These are phyloP conservation scores for Watsonalla cultraria DNA, from an alignment of 2,888 invertebrate genomes.

Conservation along the genomic window DNA sequence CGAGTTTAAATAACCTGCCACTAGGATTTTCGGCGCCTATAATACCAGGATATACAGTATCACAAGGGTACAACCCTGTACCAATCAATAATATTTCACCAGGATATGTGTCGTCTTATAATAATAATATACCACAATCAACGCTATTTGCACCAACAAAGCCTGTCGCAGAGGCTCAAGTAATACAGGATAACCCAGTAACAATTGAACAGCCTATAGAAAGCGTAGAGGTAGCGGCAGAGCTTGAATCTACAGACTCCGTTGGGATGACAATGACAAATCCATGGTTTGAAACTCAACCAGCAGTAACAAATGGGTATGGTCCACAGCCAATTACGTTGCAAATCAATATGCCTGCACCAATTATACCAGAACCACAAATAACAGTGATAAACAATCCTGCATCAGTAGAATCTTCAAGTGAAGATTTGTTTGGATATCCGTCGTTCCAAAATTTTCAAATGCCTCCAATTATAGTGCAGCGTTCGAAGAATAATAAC, in stretches of 20 bases:
- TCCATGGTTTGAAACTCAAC: background rate
- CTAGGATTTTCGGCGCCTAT: background rate
- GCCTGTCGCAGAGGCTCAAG: background rate
- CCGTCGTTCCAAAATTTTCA: background rate
- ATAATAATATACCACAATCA: background rate
- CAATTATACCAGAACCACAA: conserved; percentile 28
- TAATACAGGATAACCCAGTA: too few relatives aligned
- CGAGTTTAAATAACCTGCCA: background rate
- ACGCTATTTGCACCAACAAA: background rate
- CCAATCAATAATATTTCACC: too few relatives aligned
- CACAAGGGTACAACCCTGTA: background rate
- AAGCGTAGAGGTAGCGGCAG: too few relatives aligned
- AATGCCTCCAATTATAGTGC: conserved; percentile 33
- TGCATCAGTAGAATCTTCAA: conserved; percentile 8
- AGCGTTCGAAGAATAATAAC: conserved; percentile 27
- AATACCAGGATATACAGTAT: background rate
- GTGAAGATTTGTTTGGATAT: conserved; percentile 15
- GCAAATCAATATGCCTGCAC: conserved; percentile 42
- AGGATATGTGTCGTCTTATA: background rate
- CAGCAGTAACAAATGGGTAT: background rate
- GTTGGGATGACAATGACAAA: background rate
- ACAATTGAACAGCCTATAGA: too few relatives aligned
- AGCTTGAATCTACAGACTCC: too few relatives aligned
- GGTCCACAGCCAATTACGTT: conserved; percentile 34
- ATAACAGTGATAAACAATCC: conserved; percentile 27